phyloP scores from a whole-genome alignment of 1,140 invertebrate species.

The fruit fly (Drosophila melanogaster) region Release_6_plus_ISO1_MT NT_033779.5:6550501-6551000 shows the following conservation, averaged over 20 bases:
- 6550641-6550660: conserved; percentile 64
- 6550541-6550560: conserved; percentile 26
- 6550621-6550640: conserved; percentile 44
- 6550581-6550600: conserved; percentile 44
- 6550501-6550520: conserved; percentile 21
- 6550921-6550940: conserved; percentile 73
- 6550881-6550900: not conserved
- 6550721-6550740: conserved; percentile 78
- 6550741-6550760: conserved; percentile 59
- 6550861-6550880: conserved; percentile 49
- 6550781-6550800: conserved; percentile 26
- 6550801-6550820: not conserved
- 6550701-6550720: conserved; percentile 79
- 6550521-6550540: conserved; percentile 5
- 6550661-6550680: conserved; percentile 1
- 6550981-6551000: conserved; percentile 43
- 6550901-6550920: conserved; percentile 55
- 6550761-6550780: conserved; percentile 28
- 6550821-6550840: conserved; percentile 14
- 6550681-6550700: conserved; percentile 19
- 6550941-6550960: conserved; percentile 72
- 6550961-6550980: conserved; percentile 66
- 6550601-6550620: conserved; percentile 22
- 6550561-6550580: conserved; percentile 60
- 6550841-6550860: conserved; percentile 25